phyloP scores from a whole-genome alignment of 2,797 vertebrate species.

The Agapornis canus region DNA sequence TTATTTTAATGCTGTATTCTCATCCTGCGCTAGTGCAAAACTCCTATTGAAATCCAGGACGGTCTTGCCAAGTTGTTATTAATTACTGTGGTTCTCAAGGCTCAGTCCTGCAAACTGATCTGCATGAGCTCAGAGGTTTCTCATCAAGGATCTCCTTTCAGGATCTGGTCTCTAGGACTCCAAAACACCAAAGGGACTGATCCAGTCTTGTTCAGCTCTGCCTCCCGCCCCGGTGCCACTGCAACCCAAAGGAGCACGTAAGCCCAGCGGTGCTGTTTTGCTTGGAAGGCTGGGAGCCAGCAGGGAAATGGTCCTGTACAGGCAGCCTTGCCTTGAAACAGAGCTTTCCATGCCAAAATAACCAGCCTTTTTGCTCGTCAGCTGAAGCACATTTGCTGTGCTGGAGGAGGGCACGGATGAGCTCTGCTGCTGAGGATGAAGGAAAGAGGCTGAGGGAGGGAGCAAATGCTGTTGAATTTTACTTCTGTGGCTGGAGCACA shows the following conservation, averaged over 20 bases:
- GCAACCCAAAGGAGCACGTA: not conserved
- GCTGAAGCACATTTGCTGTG: not conserved
- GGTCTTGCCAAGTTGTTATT: slow-evolving; percentile 53
- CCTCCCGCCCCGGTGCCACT: not conserved
- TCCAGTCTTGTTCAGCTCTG: not conserved
- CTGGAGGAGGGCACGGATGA: not conserved
- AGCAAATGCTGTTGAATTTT: not conserved
- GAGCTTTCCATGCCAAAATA: slow-evolving; percentile 22
- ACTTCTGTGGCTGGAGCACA: not conserved
- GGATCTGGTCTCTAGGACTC: not conserved
- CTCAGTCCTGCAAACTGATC: slow-evolving; percentile 54
- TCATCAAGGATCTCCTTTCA: slow-evolving; percentile 36
- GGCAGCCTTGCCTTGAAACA: slow-evolving; percentile 2
- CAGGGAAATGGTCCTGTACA: not conserved
- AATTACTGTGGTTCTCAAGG: slow-evolving; percentile 47
- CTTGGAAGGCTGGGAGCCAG: not conserved
- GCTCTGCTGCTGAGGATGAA: rapidly evolving
- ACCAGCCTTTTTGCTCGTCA: not conserved
- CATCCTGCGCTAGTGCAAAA: slow-evolving; percentile 38
- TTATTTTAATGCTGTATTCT: slow-evolving; percentile 60
- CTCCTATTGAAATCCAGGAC: slow-evolving; percentile 29
- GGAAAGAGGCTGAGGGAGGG: not conserved
- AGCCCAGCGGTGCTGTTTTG: not conserved
- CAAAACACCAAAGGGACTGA: not conserved
- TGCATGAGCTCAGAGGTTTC: slow-evolving; percentile 49